These are phyloP conservation scores for Cynaeus angustus DNA, from an alignment of 2,888 invertebrate species.

Conservation along the genomic window DNA sequence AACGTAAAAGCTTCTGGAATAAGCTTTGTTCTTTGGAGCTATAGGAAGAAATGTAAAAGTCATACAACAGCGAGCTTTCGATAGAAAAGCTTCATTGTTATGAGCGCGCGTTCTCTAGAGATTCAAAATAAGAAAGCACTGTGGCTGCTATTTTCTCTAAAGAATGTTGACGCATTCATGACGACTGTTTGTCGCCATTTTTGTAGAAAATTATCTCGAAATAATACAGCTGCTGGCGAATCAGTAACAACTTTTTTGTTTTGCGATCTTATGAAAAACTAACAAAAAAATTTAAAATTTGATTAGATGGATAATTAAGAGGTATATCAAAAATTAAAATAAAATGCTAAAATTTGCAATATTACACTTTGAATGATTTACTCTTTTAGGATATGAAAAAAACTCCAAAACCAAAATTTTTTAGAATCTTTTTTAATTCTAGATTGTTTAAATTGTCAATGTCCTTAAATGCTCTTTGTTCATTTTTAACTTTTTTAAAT, in stretches of 20 bases:
- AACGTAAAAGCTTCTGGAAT: slow-evolving; percentile 69
- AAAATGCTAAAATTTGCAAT: no score
- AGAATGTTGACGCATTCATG: slow-evolving; percentile 67
- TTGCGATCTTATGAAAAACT: no score
- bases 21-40: slow-evolving; percentile 68
- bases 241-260: neutral
- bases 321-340: no score
- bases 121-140: slow-evolving; percentile 67
- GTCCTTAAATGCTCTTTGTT: no score
- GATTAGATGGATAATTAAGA: no score
- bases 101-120: slow-evolving; percentile 67
- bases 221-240: slow-evolving; percentile 34
- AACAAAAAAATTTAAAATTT: no score
- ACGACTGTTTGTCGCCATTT: slow-evolving; percentile 61
- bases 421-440: no score
- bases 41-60: slow-evolving; percentile 70
- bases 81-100: slow-evolving; percentile 68
- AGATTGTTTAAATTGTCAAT: no score
- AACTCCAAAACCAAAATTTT: no score
- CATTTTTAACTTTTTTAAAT: no score
- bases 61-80: slow-evolving; percentile 69
- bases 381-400: no score
- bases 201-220: slow-evolving; percentile 64
- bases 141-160: slow-evolving; percentile 70
- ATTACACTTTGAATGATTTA: no score